A percentile compares a stretch with the other conserved stretches of the same genome.
These are phyloP conservation scores for Haemorhous mexicanus DNA, from an alignment of 2,113 vertebrate genomes.

Conservation along the genomic window DNA sequence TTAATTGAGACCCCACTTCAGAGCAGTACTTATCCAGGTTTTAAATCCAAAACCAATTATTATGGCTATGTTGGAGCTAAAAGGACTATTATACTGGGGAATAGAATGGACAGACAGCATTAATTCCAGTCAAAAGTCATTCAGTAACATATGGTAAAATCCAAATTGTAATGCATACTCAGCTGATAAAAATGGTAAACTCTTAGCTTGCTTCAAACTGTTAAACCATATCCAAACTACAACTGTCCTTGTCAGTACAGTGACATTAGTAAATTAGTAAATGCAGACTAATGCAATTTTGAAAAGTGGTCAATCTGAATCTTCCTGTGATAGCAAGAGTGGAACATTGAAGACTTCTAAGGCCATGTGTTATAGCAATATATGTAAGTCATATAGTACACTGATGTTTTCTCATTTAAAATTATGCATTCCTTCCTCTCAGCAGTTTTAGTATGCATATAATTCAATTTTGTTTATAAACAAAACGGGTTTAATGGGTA, in stretches of 20 bases:
- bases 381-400: background rate
- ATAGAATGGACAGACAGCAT: background rate
- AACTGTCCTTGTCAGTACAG: background rate
- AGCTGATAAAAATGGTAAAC: background rate
- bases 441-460: background rate
- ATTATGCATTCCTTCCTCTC: background rate
- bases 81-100: background rate
- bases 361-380: background rate
- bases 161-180: background rate
- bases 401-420: background rate
- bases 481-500: background rate
- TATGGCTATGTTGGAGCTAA: background rate
- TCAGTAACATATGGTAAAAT: background rate
- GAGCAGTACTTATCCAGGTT: background rate
- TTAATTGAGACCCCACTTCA: background rate
- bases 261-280: background rate
- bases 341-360: background rate
- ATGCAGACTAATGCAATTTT: background rate
- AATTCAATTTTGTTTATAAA: constrained; percentile 31
- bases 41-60: background rate
- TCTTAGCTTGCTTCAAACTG: background rate
- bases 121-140: background rate
- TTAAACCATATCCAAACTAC: background rate
- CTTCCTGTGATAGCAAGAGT: background rate
- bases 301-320: background rate